Conservation (phyloP, 2,113 vertebrate species). For the Oncorhynchus kisutch region DNA sequence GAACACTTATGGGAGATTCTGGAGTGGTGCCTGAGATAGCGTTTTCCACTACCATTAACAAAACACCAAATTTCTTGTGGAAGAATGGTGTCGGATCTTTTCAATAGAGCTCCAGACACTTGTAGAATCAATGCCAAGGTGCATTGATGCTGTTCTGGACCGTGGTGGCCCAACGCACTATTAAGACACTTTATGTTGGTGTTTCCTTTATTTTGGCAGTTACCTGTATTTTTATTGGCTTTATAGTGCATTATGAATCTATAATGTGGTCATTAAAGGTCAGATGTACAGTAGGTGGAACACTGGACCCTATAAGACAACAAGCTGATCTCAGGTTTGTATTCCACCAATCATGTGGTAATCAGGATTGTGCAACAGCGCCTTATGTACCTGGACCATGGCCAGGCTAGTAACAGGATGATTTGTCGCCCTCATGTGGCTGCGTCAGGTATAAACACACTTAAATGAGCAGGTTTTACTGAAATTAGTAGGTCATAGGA, state of each 20-base stretch:
- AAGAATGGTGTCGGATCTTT: no score
- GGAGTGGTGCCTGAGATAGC: no score
- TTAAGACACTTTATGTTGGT: no score
- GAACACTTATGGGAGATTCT: no score
- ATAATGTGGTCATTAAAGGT: neutral
- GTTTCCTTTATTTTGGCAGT: no score
- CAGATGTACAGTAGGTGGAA: conserved; percentile 11
- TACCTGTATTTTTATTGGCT: no score
- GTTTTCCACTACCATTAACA: no score
- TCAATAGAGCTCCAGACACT: no score
- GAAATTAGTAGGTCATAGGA: neutral
- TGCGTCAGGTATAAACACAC: neutral
- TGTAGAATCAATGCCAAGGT: no score
- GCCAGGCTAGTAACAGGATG: conserved; percentile 7
- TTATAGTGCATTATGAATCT: neutral
- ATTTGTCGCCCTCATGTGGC: conserved; percentile 58
- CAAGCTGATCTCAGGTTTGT: conserved; percentile 36
- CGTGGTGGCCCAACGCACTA: no score
- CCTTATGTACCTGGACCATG: conserved; percentile 29
- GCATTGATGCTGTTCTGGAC: no score
- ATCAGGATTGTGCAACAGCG: conserved; percentile 53
- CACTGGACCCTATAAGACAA: conserved; percentile 38
- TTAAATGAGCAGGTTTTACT: neutral
- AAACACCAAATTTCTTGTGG: no score
- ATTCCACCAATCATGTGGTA: conserved; percentile 37